A percentile compares a stretch with the other conserved stretches of the same genome.
These are phyloP conservation scores for Hepsetus odoe DNA, from an alignment of 2,113 vertebrate genomes.

Conservation along the genomic window DNA sequence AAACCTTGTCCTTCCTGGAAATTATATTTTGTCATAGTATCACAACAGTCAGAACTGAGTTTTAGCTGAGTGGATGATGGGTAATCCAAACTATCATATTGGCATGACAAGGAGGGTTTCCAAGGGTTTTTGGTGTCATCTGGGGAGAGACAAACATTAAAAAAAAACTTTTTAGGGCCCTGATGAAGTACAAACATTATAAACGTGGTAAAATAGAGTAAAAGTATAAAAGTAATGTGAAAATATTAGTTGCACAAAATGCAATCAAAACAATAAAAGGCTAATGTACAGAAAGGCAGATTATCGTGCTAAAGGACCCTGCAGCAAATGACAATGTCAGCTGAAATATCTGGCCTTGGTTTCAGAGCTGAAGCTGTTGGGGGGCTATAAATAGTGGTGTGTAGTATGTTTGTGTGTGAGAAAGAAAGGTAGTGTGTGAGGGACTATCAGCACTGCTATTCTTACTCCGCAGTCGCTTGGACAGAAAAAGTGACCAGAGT, in stretches of 20 bases:
- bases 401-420: not conserved
- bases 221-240: too few relatives aligned
- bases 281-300: not conserved
- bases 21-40: conserved; percentile 20
- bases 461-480: not conserved
- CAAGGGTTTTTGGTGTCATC: not conserved
- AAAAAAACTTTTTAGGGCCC: not conserved
- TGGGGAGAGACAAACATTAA: conserved; percentile 5
- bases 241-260: not conserved
- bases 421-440: conserved; percentile 11
- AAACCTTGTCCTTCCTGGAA: conserved; percentile 8
- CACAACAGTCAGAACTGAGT: conserved; percentile 14
- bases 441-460: conserved; percentile 1
- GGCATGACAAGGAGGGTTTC: not conserved
- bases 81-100: not conserved
- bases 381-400: conserved; percentile 33
- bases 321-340: conserved; percentile 16
- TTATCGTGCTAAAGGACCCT: not conserved
- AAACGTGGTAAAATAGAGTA: too few relatives aligned
- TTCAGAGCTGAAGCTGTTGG: conserved; percentile 18
- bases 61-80: conserved; percentile 1
- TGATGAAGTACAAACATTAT: not conserved
- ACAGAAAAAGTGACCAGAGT: conserved; percentile 7
- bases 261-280: not conserved
- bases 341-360: conserved; percentile 15